These are phyloP conservation scores for Mactra quadrangularis DNA, from an alignment of 1,140 invertebrate species.

Conservation along the genomic window DNA sequence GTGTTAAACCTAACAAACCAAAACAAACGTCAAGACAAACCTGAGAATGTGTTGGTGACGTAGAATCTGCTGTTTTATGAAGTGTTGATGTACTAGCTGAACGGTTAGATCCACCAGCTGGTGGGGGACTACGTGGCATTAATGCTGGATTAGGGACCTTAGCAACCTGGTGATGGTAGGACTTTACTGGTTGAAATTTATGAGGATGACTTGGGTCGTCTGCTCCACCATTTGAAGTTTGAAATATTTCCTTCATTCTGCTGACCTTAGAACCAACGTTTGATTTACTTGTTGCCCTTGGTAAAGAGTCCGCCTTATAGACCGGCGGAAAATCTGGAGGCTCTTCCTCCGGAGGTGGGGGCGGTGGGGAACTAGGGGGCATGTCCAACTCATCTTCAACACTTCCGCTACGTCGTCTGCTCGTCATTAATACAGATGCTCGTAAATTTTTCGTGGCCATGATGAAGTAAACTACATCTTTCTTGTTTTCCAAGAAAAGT, in stretches of 20 bases:
- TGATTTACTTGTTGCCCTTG: slow-evolving; percentile 9
- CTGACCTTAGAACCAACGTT: slow-evolving; percentile 69
- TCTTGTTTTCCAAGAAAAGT: not conserved
- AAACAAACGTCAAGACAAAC: no score
- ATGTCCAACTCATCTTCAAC: slow-evolving; percentile 29
- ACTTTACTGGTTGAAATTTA: slow-evolving; percentile 23
- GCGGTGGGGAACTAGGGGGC: slow-evolving; percentile 23
- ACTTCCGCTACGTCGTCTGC: slow-evolving; percentile 68
- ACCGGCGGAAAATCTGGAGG: slow-evolving; percentile 57
- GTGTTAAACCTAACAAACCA: no score
- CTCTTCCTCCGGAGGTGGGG: slow-evolving; percentile 36
- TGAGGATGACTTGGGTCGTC: not conserved
- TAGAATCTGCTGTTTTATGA: slow-evolving; percentile 6
- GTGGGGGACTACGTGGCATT: slow-evolving; percentile 26
- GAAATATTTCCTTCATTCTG: slow-evolving; percentile 73
- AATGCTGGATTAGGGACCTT: slow-evolving; percentile 5
- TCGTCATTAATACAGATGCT: slow-evolving; percentile 64
- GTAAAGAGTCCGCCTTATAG: slow-evolving; percentile 14
- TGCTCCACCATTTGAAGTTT: slow-evolving; percentile 33
- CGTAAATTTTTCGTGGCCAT: slow-evolving; percentile 49
- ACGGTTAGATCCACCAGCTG: slow-evolving; percentile 20
- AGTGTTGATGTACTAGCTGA: not conserved
- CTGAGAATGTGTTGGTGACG: slow-evolving; percentile 5
- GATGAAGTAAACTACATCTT: not conserved
- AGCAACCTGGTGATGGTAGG: slow-evolving; percentile 6